Evolutionary conservation across 2,888 invertebrate species (phyloP).

Genomic region (Atrina japonica): DNA sequence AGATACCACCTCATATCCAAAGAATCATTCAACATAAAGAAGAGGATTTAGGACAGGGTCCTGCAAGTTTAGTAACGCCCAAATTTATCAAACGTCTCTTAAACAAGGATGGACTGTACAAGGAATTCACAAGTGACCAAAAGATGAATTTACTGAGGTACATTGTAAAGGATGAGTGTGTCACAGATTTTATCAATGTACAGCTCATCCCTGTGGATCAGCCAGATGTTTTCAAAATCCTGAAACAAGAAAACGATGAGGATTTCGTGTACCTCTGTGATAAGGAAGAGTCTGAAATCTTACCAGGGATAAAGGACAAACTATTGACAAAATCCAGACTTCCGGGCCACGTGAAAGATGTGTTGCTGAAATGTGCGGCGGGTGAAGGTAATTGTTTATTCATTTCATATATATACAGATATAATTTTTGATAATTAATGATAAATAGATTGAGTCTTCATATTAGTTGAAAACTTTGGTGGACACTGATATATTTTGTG

Average conservation of each 20-base stretch:
- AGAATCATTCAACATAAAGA: no score
- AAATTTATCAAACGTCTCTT: background rate
- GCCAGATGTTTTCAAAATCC: background rate
- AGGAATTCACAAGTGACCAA: background rate
- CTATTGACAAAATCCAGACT: no score
- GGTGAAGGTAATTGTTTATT: no score
- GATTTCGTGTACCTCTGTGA: background rate
- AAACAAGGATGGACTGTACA: background rate
- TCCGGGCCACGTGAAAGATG: no score
- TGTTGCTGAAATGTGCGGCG: no score
- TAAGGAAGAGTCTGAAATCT: constrained; percentile 3
- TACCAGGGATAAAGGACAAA: constrained; percentile 11
- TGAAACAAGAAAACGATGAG: background rate
- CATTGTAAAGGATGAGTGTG: constrained; percentile 1
- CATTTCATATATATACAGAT: no score
- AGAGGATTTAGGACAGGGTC: no score
- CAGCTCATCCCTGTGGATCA: constrained; percentile 4
- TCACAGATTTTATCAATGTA: background rate
- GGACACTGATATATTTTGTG: no score
- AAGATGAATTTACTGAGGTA: constrained; percentile 6
- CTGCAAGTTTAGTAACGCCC: background rate
- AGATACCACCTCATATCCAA: constrained; percentile 14
- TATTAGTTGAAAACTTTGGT: no score
- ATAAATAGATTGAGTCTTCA: no score
- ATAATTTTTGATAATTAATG: no score